Percentiles rank a stretch among this genome's conserved stretches.
Conservation (phyloP, 2,797 vertebrate genomes). For the Aplochiton taeniatus region DNA sequence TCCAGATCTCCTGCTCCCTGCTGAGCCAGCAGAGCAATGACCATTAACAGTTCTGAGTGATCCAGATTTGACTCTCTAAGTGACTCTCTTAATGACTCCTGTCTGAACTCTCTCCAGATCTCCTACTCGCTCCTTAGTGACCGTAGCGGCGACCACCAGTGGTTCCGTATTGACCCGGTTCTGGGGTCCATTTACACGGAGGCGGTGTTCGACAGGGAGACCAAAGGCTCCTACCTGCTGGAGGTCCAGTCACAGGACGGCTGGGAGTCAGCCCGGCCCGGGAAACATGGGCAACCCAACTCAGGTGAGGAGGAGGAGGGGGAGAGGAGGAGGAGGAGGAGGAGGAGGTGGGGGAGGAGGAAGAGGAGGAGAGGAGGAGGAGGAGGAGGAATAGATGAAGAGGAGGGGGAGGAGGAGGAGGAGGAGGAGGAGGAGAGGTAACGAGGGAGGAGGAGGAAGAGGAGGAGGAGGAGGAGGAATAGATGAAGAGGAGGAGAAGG, state of each 20-base stretch:
- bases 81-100: neutral
- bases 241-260: conserved; percentile 86
- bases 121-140: conserved; percentile 87
- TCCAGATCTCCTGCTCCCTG: too few species aligned
- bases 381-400: too few species aligned
- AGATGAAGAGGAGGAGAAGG: conserved; percentile 1
- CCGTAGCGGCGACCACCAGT: conserved; percentile 81
- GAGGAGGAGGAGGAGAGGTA: too few species aligned
- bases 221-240: conserved; percentile 85
- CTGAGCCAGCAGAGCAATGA: conserved; percentile 72
- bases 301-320: conserved; percentile 72
- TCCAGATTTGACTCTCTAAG: neutral
- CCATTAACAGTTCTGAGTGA: too few species aligned
- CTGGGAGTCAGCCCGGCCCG: conserved; percentile 85
- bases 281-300: conserved; percentile 85
- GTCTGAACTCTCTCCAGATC: conserved; percentile 68
- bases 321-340: neutral
- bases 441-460: too few species aligned
- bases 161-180: conserved; percentile 80
- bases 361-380: neutral
- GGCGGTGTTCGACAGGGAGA: conserved; percentile 86
- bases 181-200: conserved; percentile 83
- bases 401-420: too few species aligned
- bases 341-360: neutral
- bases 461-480: too few species aligned